Conservation (phyloP, 1,140 invertebrate genomes). For the Magallana gigas region DNA sequence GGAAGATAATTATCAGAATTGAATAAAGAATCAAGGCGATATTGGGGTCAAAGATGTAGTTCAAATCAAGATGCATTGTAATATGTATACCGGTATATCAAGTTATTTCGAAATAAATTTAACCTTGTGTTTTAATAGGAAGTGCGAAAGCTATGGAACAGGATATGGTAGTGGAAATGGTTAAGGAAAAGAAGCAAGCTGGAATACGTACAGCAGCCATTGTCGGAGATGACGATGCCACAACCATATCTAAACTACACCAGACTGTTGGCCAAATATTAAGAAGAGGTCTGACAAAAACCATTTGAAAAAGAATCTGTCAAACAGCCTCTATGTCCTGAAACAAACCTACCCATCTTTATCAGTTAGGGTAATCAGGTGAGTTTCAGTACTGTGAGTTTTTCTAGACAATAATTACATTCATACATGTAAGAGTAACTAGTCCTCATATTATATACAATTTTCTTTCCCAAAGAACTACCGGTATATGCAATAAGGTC, state of each 20-base stretch:
- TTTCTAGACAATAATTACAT: too few species aligned
- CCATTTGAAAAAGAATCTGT: slow-evolving; percentile 29
- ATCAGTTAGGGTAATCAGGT: neutral
- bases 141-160: slow-evolving; percentile 35
- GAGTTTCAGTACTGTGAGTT: neutral
- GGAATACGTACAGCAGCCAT: neutral
- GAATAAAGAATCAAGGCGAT: too few species aligned
- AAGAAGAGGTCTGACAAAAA: slow-evolving; percentile 38
- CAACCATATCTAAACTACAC: slow-evolving; percentile 12
- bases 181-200: neutral
- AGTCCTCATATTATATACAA: too few species aligned
- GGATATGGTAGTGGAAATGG: slow-evolving; percentile 22
- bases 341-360: slow-evolving; percentile 11
- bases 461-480: too few species aligned
- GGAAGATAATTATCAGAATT: too few species aligned
- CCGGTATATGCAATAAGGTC: too few species aligned
- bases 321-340: neutral
- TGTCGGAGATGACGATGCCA: slow-evolving; percentile 34
- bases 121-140: neutral
- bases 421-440: too few species aligned
- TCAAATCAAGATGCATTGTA: too few species aligned
- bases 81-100: too few species aligned
- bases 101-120: too few species aligned
- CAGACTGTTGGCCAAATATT: slow-evolving; percentile 3
- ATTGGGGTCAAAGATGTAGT: too few species aligned